Conservation (phyloP, 2,113 vertebrate species). For the Podiceps cristatus region DNA sequence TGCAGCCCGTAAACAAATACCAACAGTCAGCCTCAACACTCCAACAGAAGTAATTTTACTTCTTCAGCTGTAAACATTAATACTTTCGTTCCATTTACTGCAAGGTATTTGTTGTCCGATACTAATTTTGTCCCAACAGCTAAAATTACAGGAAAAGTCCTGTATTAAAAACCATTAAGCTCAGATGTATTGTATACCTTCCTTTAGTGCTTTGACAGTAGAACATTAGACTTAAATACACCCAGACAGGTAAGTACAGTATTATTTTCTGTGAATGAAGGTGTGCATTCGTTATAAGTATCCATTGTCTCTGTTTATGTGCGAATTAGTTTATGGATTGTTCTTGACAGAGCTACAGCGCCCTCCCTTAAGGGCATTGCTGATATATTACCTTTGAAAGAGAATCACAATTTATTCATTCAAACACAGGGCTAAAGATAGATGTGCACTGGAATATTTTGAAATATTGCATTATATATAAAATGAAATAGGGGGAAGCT, state of each 20-base stretch:
- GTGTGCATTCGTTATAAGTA: neutral
- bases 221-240: neutral
- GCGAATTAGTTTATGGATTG: constrained; percentile 69
- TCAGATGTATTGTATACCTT: neutral
- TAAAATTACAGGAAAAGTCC: neutral
- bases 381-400: constrained; percentile 68
- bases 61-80: neutral
- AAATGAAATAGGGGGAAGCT: constrained; percentile 66
- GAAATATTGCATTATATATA: constrained; percentile 69
- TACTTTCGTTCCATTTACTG: neutral
- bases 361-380: constrained; percentile 69
- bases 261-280: constrained; percentile 53
- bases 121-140: neutral
- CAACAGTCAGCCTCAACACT: neutral
- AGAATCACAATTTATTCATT: constrained; percentile 68
- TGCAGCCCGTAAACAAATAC: neutral
- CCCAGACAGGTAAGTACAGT: neutral
- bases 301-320: constrained; percentile 58
- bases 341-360: constrained; percentile 58
- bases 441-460: constrained; percentile 48
- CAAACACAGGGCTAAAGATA: constrained; percentile 50
- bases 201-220: neutral
- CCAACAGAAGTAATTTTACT: neutral
- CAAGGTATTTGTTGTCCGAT: neutral
- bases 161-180: neutral